Conservation (phyloP, 64 coral and sea anemone genomes). For the Acropora yongei region DNA sequence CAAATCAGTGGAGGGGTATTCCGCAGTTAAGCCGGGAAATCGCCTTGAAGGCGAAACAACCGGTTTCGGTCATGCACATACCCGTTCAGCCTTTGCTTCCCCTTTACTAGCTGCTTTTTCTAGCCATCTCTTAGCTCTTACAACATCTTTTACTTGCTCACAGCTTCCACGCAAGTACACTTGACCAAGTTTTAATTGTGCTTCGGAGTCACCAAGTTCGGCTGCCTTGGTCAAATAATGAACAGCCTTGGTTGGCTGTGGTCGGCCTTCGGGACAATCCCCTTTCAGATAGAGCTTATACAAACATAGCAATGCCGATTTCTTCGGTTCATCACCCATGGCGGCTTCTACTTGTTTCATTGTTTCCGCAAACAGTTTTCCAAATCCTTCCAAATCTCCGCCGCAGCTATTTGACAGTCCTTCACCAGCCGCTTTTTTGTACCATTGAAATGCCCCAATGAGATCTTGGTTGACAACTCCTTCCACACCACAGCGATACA, state of each 20-base stretch:
- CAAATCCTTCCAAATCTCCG: not conserved
- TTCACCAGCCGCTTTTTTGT: slow-evolving; percentile 81
- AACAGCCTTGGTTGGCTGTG: slow-evolving; percentile 76
- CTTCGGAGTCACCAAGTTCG: slow-evolving; percentile 42
- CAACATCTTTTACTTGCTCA: slow-evolving; percentile 47
- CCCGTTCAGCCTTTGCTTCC: slow-evolving; percentile 40
- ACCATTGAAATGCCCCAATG: slow-evolving; percentile 79
- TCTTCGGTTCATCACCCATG: not conserved
- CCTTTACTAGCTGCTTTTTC: slow-evolving; percentile 62
- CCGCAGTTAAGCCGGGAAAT: no score
- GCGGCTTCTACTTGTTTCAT: not conserved
- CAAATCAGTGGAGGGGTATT: no score
- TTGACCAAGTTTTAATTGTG: slow-evolving; percentile 71
- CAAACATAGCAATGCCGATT: slow-evolving; percentile 19
- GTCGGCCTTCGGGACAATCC: slow-evolving; percentile 85
- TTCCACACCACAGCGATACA: slow-evolving; percentile 74
- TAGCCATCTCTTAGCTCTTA: slow-evolving; percentile 61
- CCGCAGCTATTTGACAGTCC: not conserved
- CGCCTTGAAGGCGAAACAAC: no score
- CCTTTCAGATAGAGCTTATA: slow-evolving; percentile 59
- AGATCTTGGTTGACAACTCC: slow-evolving; percentile 77
- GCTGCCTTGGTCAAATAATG: slow-evolving; percentile 86
- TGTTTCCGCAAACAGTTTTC: not conserved
- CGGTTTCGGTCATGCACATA: not conserved
- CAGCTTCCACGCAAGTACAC: slow-evolving; percentile 61